phyloP scores from a whole-genome alignment of 2,113 vertebrate genomes.

The Marcusenius ussheri region DNA sequence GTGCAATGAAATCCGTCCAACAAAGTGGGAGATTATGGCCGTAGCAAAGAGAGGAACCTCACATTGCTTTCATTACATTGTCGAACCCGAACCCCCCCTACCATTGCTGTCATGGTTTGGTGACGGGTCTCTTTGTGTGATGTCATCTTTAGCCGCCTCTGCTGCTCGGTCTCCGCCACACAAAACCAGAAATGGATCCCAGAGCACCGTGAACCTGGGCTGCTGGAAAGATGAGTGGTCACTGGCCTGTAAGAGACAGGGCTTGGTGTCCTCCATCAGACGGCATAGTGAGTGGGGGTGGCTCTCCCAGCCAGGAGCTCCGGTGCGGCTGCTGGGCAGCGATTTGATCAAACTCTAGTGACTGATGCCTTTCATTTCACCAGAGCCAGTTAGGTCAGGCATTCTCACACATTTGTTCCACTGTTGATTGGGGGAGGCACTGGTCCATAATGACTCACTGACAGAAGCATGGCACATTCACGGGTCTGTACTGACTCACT shows the following conservation, averaged over 20 bases:
- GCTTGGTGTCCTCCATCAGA: neutral
- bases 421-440: slow-evolving; percentile 43
- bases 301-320: neutral
- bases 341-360: slow-evolving; percentile 32
- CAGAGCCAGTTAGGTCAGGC: slow-evolving; percentile 43
- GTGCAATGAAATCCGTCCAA: slow-evolving; percentile 72
- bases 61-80: slow-evolving; percentile 49
- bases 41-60: slow-evolving; percentile 39
- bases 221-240: neutral
- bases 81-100: neutral
- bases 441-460: slow-evolving; percentile 15
- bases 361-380: slow-evolving; percentile 50
- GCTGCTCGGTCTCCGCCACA: neutral
- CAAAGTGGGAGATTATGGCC: slow-evolving; percentile 75
- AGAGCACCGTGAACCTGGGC: neutral
- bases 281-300: neutral
- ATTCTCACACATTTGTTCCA: slow-evolving; percentile 57
- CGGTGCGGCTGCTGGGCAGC: slow-evolving; percentile 42
- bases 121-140: neutral
- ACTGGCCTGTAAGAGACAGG: neutral
- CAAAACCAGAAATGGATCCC: neutral
- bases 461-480: neutral
- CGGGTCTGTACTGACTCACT: neutral
- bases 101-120: neutral
- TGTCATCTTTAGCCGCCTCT: neutral